Percentiles rank a stretch among this genome's conserved stretches.
phyloP scores from a whole-genome alignment of 2,797 vertebrate genomes.

The Scyliorhinus canicula region DNA sequence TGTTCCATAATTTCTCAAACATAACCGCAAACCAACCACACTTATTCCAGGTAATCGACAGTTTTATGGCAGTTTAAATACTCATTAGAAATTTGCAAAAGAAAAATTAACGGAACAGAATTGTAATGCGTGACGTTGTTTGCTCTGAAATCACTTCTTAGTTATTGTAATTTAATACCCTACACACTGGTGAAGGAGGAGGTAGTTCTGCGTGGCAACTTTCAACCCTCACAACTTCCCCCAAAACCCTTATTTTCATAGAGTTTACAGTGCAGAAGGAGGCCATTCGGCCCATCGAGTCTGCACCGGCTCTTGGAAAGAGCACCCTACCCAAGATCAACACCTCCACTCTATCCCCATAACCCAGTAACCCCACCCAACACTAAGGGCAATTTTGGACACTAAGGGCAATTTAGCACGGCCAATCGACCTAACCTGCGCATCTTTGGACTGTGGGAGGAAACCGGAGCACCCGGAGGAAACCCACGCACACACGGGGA shows the following conservation, averaged over 20 bases:
- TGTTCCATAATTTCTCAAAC: neutral
- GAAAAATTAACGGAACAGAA: neutral
- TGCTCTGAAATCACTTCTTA: neutral
- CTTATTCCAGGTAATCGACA: neutral
- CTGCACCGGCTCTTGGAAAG: too few relatives aligned
- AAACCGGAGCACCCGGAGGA: too few relatives aligned
- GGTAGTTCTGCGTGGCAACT: neutral
- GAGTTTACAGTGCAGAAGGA: too few relatives aligned
- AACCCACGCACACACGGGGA: too few relatives aligned
- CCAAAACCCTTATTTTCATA: neutral
- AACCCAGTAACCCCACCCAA: too few relatives aligned
- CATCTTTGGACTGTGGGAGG: too few relatives aligned
- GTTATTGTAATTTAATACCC: neutral
- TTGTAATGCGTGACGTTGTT: neutral
- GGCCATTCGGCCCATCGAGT: too few relatives aligned
- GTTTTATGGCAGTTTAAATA: neutral
- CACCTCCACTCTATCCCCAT: too few relatives aligned
- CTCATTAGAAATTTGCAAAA: neutral
- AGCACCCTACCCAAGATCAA: too few relatives aligned
- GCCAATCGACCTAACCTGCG: too few relatives aligned
- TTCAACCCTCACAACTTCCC: neutral
- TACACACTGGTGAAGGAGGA: neutral
- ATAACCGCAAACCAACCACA: neutral
- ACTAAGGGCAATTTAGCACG: too few relatives aligned
- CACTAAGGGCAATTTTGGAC: too few relatives aligned